A percentile compares a stretch with the other conserved stretches of the same genome.
Evolutionary conservation across 2,888 invertebrate genomes (phyloP).

Genomic region (Melitaea athalia): DNA sequence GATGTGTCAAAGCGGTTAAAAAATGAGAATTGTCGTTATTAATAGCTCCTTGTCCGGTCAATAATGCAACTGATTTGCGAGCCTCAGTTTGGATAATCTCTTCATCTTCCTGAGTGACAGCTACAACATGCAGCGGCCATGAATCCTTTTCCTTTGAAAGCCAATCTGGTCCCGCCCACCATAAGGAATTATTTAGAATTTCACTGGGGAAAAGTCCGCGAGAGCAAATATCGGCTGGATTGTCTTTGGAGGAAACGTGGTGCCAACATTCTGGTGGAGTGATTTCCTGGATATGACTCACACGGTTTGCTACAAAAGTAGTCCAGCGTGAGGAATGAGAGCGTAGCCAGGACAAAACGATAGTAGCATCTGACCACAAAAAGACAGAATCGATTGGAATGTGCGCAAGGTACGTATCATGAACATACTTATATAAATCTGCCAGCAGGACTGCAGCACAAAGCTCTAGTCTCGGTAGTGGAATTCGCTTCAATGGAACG

Average conservation of each 20-base stretch:
- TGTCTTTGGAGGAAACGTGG: constrained; percentile 26
- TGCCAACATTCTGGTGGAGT: constrained; percentile 20
- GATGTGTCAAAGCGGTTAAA: too few species aligned
- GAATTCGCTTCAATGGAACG: constrained; percentile 23
- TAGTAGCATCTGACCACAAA: constrained; percentile 31
- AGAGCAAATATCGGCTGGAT: constrained; percentile 30
- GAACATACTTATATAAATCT: constrained; percentile 13
- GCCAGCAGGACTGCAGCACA: constrained; percentile 31
- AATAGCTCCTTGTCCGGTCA: too few species aligned
- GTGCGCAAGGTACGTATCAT: constrained; percentile 2
- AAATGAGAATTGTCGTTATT: too few species aligned
- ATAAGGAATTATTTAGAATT: constrained; percentile 17
- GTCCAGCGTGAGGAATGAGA: constrained; percentile 34
- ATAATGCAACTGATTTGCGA: too few species aligned
- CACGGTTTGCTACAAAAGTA: constrained; percentile 36
- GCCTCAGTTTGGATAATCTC: too few species aligned
- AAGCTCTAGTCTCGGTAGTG: constrained; percentile 34
- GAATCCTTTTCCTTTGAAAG: background rate
- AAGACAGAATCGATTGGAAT: constrained; percentile 3
- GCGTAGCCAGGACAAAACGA: constrained; percentile 32
- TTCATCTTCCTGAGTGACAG: too few species aligned
- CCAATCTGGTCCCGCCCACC: constrained; percentile 23
- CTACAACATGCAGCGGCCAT: background rate
- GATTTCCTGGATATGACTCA: constrained; percentile 31
- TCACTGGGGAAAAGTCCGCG: constrained; percentile 25